Base-by-base conservation (phyloP, 1,140 invertebrate genomes). In the Apis florea region DNA sequence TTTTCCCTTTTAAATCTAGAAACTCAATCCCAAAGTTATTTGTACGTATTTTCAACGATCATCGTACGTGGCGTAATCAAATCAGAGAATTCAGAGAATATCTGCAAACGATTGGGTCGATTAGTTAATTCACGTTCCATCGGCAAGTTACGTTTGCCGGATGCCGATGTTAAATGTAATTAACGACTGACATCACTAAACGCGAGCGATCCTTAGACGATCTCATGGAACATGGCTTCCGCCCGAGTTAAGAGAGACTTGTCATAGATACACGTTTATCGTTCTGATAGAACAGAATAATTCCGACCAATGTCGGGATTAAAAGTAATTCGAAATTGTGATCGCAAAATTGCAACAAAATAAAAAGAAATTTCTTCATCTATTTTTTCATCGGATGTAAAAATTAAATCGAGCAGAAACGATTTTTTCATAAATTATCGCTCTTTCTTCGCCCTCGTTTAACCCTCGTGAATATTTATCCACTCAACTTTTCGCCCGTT, bases 121-220 rank as follows among this genome's bases (percentile, higher is more conserved):
- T 87, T 85, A 85, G 79, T 82, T 87, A 85, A 89, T 89, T 89
- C 87, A 89, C 88, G 79, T 89, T 61, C 73, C 76, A 84, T 88
- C 83, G 75, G 77, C 17, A 68, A 47, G 64, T 87, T 79, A 84
- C 59, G 17, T 84, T 59, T 53, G 53, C 67, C 64, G 68, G 53
- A 84, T 77, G 68, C 71, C 71, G 71, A 83, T 56, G 85, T 84
- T 87, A 85, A 84, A 88, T 66, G 74, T 79, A 88, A 87, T 88
- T 87, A 88, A 88, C 71, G 83, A 85, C 71, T 83, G 69, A 26
- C 61, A 40, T 40, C 67, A 72, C 61, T 61, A 77, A 85, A 88
- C 75, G 73, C 24, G 51, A 56, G 73, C 70, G 56, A 86, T 26
- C 59, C 56, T 74, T 66, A 75, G 74, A 66, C 76, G 54, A 68